Base-by-base conservation (phyloP, 2,797 vertebrate genomes). In the Rachycentron canadum region DNA sequence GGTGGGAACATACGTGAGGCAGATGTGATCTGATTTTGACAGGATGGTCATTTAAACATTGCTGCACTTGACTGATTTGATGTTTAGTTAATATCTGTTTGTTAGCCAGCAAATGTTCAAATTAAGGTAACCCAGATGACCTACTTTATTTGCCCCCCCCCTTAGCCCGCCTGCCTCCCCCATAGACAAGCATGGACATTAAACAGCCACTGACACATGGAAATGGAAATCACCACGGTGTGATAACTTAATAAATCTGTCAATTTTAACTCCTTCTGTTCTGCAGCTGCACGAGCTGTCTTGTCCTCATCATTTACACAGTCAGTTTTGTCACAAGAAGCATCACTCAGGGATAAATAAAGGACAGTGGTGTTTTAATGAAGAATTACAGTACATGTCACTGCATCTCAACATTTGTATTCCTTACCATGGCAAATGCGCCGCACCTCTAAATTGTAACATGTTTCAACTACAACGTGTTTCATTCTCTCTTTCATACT, bases 161-260 rank as follows among this genome's bases (percentile, higher is more conserved):
- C n/a, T n/a, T n/a, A n/a, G n/a, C n/a, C n/a, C n/a, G n/a, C n/a
- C n/a, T n/a, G n/a, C n/a, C n/a, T n/a, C n/a, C n/a, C 23, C 61
- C 69, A 70, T 36, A 69, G 26, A 60, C 60, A 63, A 62, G 30
- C 34, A 9, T 0, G 8, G 50, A 71, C 72, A 55, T 69, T 60
- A 72, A 84, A 78, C 64, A 56, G 45, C 53, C 49, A 82, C 36
- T 21, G 60, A 75, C 43, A 45, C 69, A 52, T 41, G n/a, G 36
- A 23, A 49, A 65, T 43, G 56, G 61, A 80, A 83, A 81, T 82
- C 12, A 73, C 60, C 47, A 78, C 30, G 58, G 38, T 45, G 40
- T 70, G 56, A 87, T 86, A 70, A 59, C 56, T 76, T 59, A 67
- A 81, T 85, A 82, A 88, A 85, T 82, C 61, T 52, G 75, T 75